Evolutionary conservation across 2,113 vertebrate genomes (phyloP).

Genomic region (Ochotona curzoniae): DNA sequence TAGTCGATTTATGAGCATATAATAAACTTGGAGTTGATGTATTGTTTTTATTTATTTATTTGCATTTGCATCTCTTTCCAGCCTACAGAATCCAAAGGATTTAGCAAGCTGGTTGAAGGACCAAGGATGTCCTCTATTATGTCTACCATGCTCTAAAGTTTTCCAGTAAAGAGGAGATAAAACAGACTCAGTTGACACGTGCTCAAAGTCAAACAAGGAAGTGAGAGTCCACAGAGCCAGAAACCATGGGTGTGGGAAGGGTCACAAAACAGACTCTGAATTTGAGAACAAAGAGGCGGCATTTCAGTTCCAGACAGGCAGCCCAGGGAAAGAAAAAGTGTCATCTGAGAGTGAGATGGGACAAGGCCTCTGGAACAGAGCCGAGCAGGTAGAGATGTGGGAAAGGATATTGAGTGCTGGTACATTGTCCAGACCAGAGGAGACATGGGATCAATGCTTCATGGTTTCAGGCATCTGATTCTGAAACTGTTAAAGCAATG

Average conservation of each 20-base stretch:
- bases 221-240: not conserved
- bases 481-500: conserved; percentile 35
- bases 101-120: not conserved
- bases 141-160: not conserved
- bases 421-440: not conserved
- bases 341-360: not conserved
- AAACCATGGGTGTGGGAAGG: not conserved
- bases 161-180: not conserved
- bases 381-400: not conserved
- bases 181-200: not conserved
- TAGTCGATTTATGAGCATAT: conserved; percentile 48
- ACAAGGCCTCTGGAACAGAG: not conserved
- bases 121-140: too few species aligned
- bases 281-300: not conserved
- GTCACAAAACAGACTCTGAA: not conserved
- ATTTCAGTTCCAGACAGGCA: not conserved
- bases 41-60: conserved; percentile 16
- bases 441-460: not conserved
- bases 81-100: conserved; percentile 27
- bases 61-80: conserved; percentile 47
- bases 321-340: not conserved
- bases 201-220: not conserved
- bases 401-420: too few species aligned
- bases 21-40: conserved; percentile 29
- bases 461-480: not conserved